Evolutionary conservation across 2,797 vertebrate species (phyloP), one percentile per base, ranked within the genome.

Genomic region (Sebastiscus albofasciatus): DNA sequence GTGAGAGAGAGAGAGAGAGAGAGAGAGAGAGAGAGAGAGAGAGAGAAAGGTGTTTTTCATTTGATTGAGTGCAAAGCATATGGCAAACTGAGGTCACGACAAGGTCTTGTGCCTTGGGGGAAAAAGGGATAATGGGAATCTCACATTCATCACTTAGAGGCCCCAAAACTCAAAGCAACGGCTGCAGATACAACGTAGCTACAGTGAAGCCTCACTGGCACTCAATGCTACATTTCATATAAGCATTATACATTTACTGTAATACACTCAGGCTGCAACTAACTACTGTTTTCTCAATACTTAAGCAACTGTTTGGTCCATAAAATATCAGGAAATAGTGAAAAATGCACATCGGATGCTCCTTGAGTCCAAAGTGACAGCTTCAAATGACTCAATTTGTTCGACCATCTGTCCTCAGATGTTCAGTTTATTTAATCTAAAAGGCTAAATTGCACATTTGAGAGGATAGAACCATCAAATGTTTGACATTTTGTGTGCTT

Each of bases 1-100:
- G 46, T 20, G 46, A 4, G 46, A 49, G 46, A 20, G 18, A 20
- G 46, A 46, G 0, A 46, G 39, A 39, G 42, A 46, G 42, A 49
- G 42, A 0, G 46, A 11, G 4, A 52, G 9, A n/a, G 46, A 22
- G 52, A 52, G 9, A 36, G 34, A 39, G 33, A 13, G 36, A 13
- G 10, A 39, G 36, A 4, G 36, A 39, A 12, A 13, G 20, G 52
- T 54, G 75, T 27, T 77, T 56, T 31, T 62, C 39, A 20, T 72
- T 11, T 42, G 76, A 65, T 26, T 20, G 76, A 78, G 79, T 33
- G 79, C 39, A 54, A 24, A 67, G 55, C 74, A 56, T 22, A 31
- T 6, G 27, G 74, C 69, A 31, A 58, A 59, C 49, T 6, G 70
- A 42, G 75, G 69, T 52, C 75, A 31, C 62, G 22, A 69, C 36